These are phyloP conservation scores for Gonioctena quinquepunctata DNA, from an alignment of 1,140 invertebrate species.

Conservation along the genomic window DNA sequence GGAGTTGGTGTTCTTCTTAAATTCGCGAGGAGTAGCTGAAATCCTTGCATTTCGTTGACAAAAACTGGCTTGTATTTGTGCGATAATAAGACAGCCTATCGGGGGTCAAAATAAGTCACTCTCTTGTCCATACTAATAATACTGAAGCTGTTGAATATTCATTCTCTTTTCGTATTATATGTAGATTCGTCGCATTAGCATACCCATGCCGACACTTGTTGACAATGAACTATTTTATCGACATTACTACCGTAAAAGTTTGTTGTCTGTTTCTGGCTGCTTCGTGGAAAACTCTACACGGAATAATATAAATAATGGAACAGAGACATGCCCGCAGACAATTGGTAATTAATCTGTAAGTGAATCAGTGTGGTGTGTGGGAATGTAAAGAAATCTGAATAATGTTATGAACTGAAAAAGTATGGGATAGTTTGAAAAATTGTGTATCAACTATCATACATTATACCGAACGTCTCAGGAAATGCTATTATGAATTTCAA, in stretches of 20 bases:
- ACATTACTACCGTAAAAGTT: constrained; percentile 2
- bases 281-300: not conserved
- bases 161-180: constrained; percentile 34
- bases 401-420: too few relatives aligned
- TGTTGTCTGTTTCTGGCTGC: not conserved
- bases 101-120: constrained; percentile 32
- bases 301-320: not conserved
- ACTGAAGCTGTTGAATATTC: constrained; percentile 28
- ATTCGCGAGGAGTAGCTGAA: too few relatives aligned
- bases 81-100: constrained; percentile 2
- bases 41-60: not conserved
- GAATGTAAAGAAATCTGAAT: too few relatives aligned
- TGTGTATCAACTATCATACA: too few relatives aligned
- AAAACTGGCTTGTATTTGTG: not conserved
- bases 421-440: too few relatives aligned
- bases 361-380: not conserved
- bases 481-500: too few relatives aligned
- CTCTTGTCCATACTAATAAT: constrained; percentile 25
- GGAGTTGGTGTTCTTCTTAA: too few relatives aligned
- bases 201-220: constrained; percentile 31
- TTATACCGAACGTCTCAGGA: too few relatives aligned
- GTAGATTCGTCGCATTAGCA: constrained; percentile 33
- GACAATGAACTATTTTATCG: constrained; percentile 28
- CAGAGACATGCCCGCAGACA: not conserved
- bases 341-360: not conserved